Evolutionary conservation across 2,113 vertebrate species (phyloP), one percentile per base, ranked within the genome.

Genomic region (Rhagologus leucostigma): DNA sequence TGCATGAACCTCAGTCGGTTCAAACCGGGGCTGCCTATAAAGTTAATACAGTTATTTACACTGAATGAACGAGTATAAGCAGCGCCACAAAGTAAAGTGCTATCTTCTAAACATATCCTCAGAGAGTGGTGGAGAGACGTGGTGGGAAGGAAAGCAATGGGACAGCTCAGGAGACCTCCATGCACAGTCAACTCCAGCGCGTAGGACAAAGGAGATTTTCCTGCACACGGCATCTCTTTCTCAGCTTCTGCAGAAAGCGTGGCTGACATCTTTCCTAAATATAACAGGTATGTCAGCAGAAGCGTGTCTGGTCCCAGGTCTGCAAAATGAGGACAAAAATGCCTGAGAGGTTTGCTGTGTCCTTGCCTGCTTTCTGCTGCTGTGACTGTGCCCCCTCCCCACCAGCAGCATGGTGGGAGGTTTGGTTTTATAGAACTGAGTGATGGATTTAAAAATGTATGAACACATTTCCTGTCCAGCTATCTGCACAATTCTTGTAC

Each of bases 21-120:
- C 90, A 96, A 84, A 82, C 69, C 0, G 1, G 76, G 78, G 92
- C 29, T 81, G 91, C 85, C 88, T 95, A 5, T 97, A 94, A 94
- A 94, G 83, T 95, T 96, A 95, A 95, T 90, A 22, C 69, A 79
- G 90, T 96, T 96, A 96, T 96, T 96, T 95, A 96, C 90, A 93
- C 49, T 62, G 92, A 86, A 90, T 20, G 65, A 96, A 57, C 95
- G 82, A 90, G 86, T 84, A 92, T 96, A 96, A 96, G 92, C 93
- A 95, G 85, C 0, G 0, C 64, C 68, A 73, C 44, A 46, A 75
- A 90, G 82, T 39, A 75, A 92, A 92, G 60, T 2, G 2, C 53
- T 87, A 23, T 93, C 90, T 90, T 87, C 90, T 90, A 96, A 96
- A 95, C 95, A 96, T 9, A 62, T 32, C 74, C 86, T 92, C 49